Evolutionary conservation across 2,888 invertebrate genomes (phyloP), one percentile per base, ranked within the genome.

Genomic region (Tholera decimalis): DNA sequence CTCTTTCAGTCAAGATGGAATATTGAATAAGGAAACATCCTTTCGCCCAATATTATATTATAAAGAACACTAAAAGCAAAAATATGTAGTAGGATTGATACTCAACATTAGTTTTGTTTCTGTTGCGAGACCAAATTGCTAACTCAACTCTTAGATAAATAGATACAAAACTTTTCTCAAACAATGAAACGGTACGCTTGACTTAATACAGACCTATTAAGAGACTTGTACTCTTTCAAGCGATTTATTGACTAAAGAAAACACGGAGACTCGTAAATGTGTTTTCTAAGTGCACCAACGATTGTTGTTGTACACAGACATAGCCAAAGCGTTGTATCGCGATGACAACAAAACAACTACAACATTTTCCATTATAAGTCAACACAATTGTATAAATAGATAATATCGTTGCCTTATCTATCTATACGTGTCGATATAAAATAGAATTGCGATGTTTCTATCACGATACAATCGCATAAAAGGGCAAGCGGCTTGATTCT

Each of bases 401-500:
- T 85, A 80, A 43, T 56, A 82, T 84, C 77, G 56, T 28, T 41
- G 18, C 47, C 82, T 82, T 83, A 87, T 89, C 89, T 86, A 73
- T 80, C 82, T 85, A 89, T 91, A 83, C 84, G 83, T 86, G 88
- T 83, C 85, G 86, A 88, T 89, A 91, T 89, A 90, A 88, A 92
- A 89, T 86, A 85, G 85, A 89, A 90, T 87, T 77, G 86, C 85
- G 70, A 86, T 87, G 85, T 84, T 77, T 78, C 83, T 82, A 85
- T 88, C 70, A 39, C 24, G 78, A 81, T 81, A 78, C 66, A 65
- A 80, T 82, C 83, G 72, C 68, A 75, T 79, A 60, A 66, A 72
- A 75, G 83, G 83, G 81, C 83, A 83, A 82, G 80, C 62, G 77
- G 73, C 85, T 79, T 82, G 88, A 87, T 88, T 85, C 88, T 85